Conservation (phyloP, 2,797 vertebrate genomes). For the Gadopsis bispinosus region DNA sequence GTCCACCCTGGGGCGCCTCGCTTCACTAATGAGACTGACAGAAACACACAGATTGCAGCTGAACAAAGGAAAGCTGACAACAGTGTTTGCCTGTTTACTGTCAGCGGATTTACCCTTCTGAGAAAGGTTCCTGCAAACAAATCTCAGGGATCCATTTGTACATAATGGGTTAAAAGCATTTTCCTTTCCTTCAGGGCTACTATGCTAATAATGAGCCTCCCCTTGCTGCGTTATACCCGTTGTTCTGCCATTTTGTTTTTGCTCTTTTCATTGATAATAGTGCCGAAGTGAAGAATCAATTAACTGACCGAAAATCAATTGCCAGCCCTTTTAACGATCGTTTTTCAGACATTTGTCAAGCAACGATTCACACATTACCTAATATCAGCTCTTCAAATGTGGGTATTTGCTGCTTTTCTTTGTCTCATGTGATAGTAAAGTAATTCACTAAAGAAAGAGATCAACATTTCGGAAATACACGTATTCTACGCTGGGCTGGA, state of each 20-base stretch:
- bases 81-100: constrained; percentile 30
- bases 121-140: constrained; percentile 12
- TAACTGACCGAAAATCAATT: neutral
- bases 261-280: neutral
- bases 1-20: constrained; percentile 26
- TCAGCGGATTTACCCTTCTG: constrained; percentile 31
- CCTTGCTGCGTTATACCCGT: neutral
- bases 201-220: neutral
- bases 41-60: constrained; percentile 48
- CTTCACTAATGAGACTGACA: constrained; percentile 69
- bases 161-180: constrained; percentile 20
- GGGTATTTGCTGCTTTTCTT: neutral
- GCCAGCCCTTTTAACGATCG: neutral
- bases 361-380: neutral
- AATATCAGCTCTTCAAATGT: neutral
- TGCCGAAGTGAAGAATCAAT: neutral
- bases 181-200: neutral
- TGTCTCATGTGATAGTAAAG: neutral
- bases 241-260: neutral
- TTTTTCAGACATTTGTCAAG: neutral
- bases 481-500: neutral
- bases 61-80: constrained; percentile 25
- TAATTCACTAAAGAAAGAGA: neutral
- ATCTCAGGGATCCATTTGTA: neutral
- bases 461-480: neutral